phyloP scores from a whole-genome alignment of 1,140 invertebrate species.

The Microplitis mediator region DNA sequence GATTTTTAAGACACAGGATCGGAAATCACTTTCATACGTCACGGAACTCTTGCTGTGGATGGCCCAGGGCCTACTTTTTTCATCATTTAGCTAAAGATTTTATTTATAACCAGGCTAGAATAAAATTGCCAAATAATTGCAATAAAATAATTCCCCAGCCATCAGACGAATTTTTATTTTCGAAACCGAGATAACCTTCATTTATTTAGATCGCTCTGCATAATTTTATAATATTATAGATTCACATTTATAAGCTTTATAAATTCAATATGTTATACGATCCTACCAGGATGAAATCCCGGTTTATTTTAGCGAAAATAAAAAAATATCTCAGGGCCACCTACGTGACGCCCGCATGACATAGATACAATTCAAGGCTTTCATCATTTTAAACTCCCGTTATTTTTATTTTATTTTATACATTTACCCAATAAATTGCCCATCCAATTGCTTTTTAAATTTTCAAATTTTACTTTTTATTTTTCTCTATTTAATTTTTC shows the following conservation, averaged over 20 bases:
- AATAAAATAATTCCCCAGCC: neutral
- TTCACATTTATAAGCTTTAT: neutral
- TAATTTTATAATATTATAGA: neutral
- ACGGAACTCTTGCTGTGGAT: neutral
- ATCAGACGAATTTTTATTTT: neutral
- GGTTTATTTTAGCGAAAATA: conserved; percentile 13
- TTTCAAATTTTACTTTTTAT: neutral
- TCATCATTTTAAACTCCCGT: neutral
- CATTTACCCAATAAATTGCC: neutral
- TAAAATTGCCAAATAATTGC: neutral
- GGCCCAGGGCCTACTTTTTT: conserved; percentile 5
- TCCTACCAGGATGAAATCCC: conserved; percentile 19
- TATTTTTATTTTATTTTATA: neutral
- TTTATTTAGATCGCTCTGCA: neutral
- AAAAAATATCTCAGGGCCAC: neutral
- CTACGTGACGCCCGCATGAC: conserved; percentile 22
- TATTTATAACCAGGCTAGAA: neutral
- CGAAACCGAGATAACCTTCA: neutral
- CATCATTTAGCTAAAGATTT: neutral
- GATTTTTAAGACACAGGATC: neutral
- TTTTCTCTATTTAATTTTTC: neutral
- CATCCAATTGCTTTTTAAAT: no score
- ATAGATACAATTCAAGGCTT: neutral
- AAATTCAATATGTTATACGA: conserved; percentile 19
- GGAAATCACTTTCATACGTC: conserved; percentile 15